phyloP scores from a whole-genome alignment of 92 coral and sea anemone genomes.

The Zoanthus sansibaricus region DNA sequence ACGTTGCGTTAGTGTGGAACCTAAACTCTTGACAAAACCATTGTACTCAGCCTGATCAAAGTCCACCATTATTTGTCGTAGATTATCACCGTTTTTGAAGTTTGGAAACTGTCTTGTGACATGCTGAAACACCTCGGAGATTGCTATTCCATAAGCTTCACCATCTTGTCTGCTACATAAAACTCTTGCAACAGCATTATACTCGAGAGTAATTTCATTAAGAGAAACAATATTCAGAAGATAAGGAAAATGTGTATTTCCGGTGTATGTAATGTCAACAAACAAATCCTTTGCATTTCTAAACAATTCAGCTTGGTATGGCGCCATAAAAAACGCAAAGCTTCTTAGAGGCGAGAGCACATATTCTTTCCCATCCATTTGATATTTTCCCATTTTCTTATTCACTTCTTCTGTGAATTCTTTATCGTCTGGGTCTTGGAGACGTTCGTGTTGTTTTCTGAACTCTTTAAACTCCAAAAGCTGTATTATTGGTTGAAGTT shows the following conservation, averaged over 20 bases:
- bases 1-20: conserved; percentile 15
- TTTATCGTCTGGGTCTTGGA: conserved; percentile 52
- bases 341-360: conserved; percentile 55
- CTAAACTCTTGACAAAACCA: conserved; percentile 40
- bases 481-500: conserved; percentile 53
- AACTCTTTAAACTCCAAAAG: conserved; percentile 47
- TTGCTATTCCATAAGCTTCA: conserved; percentile 60
- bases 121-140: conserved; percentile 47
- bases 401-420: conserved; percentile 55
- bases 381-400: conserved; percentile 48
- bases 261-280: conserved; percentile 10
- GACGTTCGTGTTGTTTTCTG: conserved; percentile 45
- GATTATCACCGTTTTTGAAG: conserved; percentile 1
- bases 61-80: conserved; percentile 61
- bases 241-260: conserved; percentile 17
- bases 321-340: conserved; percentile 63
- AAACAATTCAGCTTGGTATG: conserved; percentile 41
- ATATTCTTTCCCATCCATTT: conserved; percentile 66
- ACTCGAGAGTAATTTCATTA: conserved; percentile 1
- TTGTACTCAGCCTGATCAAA: not conserved
- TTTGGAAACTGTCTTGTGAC: conserved; percentile 41
- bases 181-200: conserved; percentile 11
- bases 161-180: conserved; percentile 58
- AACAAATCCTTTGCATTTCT: conserved; percentile 10
- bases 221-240: conserved; percentile 5